Evolutionary conservation across 2,113 vertebrate genomes (phyloP).

Genomic region (Oenanthe oenanthe): DNA sequence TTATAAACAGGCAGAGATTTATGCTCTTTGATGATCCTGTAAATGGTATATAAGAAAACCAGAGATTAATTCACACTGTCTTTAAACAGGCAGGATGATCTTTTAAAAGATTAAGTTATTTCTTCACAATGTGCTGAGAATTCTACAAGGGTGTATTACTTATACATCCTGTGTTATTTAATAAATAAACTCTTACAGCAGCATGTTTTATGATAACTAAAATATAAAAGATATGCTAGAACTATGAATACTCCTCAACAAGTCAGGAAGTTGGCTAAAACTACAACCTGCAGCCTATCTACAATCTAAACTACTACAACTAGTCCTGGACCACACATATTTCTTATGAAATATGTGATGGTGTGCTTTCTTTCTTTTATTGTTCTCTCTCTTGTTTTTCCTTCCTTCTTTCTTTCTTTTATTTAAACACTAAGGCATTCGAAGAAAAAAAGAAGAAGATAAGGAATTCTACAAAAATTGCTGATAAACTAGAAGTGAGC

Average conservation of each 20-base stretch:
- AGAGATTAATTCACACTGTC: background rate
- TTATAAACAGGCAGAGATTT: background rate
- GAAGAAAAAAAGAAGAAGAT: background rate
- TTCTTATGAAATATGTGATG: background rate
- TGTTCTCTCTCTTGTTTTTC: accelerated
- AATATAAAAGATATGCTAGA: background rate
- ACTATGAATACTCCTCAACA: background rate
- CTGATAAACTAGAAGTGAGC: background rate
- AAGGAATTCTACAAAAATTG: background rate
- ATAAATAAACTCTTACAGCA: background rate
- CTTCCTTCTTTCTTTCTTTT: background rate
- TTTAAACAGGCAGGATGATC: background rate
- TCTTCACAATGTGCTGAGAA: background rate
- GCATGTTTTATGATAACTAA: background rate
- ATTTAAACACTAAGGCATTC: background rate
- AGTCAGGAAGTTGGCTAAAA: background rate
- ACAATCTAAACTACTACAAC: background rate
- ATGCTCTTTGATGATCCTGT: background rate
- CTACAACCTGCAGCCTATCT: background rate
- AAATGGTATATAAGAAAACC: background rate
- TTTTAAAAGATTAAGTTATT: background rate
- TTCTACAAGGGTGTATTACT: background rate
- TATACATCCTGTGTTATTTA: background rate
- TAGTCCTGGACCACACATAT: background rate
- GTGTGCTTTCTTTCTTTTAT: background rate